Conservation (phyloP, 2,797 vertebrate genomes). For the Channallabes apus region DNA sequence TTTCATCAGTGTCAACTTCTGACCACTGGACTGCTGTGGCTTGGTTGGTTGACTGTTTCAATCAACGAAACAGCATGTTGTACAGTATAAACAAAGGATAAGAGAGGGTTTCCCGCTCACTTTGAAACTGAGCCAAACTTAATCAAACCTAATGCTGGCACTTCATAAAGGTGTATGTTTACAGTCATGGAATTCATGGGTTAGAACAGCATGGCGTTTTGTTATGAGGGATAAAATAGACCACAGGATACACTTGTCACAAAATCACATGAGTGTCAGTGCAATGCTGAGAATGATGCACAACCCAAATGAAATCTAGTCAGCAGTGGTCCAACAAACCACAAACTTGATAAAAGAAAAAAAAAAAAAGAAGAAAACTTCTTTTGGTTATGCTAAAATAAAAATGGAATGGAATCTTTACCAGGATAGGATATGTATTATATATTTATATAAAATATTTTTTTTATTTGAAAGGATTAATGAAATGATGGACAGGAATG, state of each 20-base stretch:
- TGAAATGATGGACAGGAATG: not conserved
- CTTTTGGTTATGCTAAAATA: not conserved
- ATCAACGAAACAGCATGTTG: not conserved
- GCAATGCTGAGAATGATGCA: not conserved
- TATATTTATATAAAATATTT: no score
- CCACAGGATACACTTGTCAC: not conserved
- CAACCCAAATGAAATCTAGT: not conserved
- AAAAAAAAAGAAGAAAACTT: not conserved
- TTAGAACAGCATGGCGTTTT: not conserved
- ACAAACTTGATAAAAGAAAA: not conserved
- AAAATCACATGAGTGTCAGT: not conserved
- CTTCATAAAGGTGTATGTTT: not conserved
- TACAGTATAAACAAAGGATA: not conserved
- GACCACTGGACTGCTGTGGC: not conserved
- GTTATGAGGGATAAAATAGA: not conserved
- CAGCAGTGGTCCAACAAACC: not conserved
- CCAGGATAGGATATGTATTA: not conserved
- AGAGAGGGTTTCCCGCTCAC: not conserved
- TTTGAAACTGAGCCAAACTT: not conserved
- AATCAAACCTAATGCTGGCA: not conserved
- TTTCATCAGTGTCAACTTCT: not conserved
- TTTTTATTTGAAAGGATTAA: not conserved
- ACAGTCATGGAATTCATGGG: not conserved
- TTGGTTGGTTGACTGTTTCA: not conserved
- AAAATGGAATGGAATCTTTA: not conserved